Evolutionary conservation across 2,888 invertebrate species (phyloP).

Genomic region (Cactoblastis cactorum): DNA sequence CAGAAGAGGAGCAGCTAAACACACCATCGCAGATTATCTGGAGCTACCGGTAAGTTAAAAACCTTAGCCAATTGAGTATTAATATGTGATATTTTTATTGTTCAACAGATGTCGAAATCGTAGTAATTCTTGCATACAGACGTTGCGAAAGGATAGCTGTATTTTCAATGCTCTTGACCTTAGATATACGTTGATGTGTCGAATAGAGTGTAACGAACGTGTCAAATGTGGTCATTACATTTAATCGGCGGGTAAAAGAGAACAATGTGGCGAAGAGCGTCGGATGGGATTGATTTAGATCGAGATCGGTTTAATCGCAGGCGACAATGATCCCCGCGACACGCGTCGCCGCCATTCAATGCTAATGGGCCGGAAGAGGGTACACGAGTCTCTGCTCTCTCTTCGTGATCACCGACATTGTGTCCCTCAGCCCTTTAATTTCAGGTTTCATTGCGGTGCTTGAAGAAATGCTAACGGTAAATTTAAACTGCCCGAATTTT

Average conservation of each 20-base stretch:
- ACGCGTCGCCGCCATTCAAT: conserved; percentile 69
- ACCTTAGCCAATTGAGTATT: not conserved
- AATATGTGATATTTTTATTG: not conserved
- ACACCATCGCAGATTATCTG: conserved; percentile 81
- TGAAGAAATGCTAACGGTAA: conserved; percentile 20
- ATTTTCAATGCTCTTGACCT: conserved; percentile 54
- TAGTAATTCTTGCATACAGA: conserved; percentile 23
- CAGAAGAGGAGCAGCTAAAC: conserved; percentile 82
- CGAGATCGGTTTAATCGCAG: conserved; percentile 47
- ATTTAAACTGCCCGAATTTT: not conserved
- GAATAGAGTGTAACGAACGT: conserved; percentile 48
- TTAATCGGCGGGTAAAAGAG: conserved; percentile 59
- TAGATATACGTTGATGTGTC: conserved; percentile 33
- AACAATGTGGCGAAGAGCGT: conserved; percentile 54
- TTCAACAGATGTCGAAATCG: conserved; percentile 4
- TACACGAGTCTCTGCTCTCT: conserved; percentile 55
- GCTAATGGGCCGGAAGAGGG: conserved; percentile 74
- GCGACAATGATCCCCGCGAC: conserved; percentile 62
- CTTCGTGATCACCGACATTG: conserved; percentile 55
- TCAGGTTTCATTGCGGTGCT: conserved; percentile 37
- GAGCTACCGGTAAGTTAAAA: conserved; percentile 83
- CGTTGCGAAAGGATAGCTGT: conserved; percentile 35
- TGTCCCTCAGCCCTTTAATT: conserved; percentile 45
- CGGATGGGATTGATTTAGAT: conserved; percentile 63
- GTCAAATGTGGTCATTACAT: conserved; percentile 64